These are phyloP conservation scores for Habroteleia sp. DNA, from an alignment of 2,888 invertebrate genomes.

Conservation along the genomic window DNA sequence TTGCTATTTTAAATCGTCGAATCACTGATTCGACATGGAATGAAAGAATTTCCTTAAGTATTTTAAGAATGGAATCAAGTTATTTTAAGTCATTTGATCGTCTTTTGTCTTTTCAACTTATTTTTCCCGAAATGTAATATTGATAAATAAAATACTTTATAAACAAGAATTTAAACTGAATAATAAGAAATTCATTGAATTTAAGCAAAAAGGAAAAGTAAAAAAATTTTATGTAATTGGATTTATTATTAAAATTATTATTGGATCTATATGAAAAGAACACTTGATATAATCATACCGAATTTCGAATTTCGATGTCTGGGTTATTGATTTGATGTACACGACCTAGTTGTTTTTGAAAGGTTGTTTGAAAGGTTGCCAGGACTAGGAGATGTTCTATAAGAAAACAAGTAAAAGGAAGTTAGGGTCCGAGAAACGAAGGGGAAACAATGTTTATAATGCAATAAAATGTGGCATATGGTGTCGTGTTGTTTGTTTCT, in stretches of 20 bases:
- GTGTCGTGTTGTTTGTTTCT: slow-evolving; percentile 49
- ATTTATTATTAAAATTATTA: too few species aligned
- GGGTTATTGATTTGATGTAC: slow-evolving; percentile 24
- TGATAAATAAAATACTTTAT: too few species aligned
- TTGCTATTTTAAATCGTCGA: slow-evolving; percentile 40
- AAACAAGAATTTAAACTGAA: too few species aligned
- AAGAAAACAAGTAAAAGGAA: slow-evolving; percentile 10
- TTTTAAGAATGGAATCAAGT: slow-evolving; percentile 9
- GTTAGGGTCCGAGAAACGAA: neutral
- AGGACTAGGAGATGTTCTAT: neutral
- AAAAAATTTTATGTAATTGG: too few species aligned
- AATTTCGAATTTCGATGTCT: slow-evolving; percentile 5
- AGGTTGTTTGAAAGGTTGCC: slow-evolving; percentile 18
- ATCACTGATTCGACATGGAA: slow-evolving; percentile 7
- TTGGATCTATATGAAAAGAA: too few species aligned
- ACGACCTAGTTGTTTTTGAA: slow-evolving; percentile 8
- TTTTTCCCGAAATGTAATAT: too few species aligned
- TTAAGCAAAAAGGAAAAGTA: too few species aligned
- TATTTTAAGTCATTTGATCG: slow-evolving; percentile 9
- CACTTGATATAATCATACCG: too few species aligned
- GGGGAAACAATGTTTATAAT: slow-evolving; percentile 44
- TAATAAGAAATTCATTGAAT: too few species aligned
- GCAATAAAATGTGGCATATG: slow-evolving; percentile 51
- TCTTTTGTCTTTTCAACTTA: too few species aligned
- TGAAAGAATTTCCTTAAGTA: neutral